A percentile compares a stretch with the other conserved stretches of the same genome.
phyloP scores from a whole-genome alignment of 2,113 vertebrate species.

The Gadus chalcogrammus region DNA sequence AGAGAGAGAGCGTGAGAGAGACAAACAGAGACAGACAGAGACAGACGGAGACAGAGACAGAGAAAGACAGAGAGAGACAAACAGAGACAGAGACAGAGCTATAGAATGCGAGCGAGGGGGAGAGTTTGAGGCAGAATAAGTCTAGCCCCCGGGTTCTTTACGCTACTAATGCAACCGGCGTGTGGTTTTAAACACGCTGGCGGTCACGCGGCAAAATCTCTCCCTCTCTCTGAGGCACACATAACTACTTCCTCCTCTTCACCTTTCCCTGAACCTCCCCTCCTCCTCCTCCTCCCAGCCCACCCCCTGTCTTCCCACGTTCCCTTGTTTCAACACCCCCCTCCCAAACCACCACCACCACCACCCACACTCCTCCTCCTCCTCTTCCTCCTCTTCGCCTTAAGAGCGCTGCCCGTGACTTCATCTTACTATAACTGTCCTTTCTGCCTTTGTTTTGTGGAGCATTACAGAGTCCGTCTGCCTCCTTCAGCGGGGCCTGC shows the following conservation, averaged over 20 bases:
- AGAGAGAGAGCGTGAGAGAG: not conserved
- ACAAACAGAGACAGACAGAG: constrained; percentile 1
- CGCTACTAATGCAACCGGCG: constrained; percentile 43
- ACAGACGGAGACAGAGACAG: constrained; percentile 22
- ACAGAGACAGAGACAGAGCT: not conserved
- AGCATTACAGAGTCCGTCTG: too few species aligned
- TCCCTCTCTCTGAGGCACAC: constrained; percentile 11
- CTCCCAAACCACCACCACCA: not conserved
- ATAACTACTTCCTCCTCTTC: constrained; percentile 70
- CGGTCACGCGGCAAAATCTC: too few species aligned
- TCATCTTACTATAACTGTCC: too few species aligned
- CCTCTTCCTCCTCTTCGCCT: too few species aligned
- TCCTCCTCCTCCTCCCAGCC: constrained; percentile 33
- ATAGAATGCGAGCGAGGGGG: not conserved
- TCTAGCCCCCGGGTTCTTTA: constrained; percentile 27
- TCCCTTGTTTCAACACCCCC: constrained; percentile 10
- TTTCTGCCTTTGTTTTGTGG: too few species aligned
- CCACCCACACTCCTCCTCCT: too few species aligned
- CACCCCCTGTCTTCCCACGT: constrained; percentile 4
- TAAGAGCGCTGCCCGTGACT: too few species aligned
- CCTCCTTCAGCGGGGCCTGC: too few species aligned
- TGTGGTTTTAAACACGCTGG: constrained; percentile 63
- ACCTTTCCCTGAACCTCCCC: constrained; percentile 71
- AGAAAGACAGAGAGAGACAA: constrained; percentile 24
- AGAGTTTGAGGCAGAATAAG: not conserved